Base-by-base conservation (phyloP, 2,797 vertebrate genomes). In the Acestrorhynchus altus region DNA sequence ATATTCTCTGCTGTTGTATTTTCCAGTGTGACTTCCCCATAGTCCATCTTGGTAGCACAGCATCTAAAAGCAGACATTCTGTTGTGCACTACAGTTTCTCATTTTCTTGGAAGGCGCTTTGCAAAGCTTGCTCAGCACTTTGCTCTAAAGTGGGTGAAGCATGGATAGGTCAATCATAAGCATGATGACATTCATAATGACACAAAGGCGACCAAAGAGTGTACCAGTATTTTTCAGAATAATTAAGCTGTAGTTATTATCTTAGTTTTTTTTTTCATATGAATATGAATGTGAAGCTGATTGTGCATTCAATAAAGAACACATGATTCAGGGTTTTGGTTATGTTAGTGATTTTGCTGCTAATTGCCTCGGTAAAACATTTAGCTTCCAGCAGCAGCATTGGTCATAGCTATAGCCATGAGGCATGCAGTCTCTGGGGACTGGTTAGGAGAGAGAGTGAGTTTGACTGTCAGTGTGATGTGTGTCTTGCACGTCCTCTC, bases 381-480 rank as follows among this genome's bases (percentile, higher is more conserved):
- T 70, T 70, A 70, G 64, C 66, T 49, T 26, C n/a, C 7, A 60
- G 40, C 44, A 67, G 60, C 46, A 51, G 26, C 57, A 68, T 40
- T n/a, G 46, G 51, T 44, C 71, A 5, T n/a, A 26, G 64, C 31
- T 6, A 35, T 6, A 35, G 31, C 31, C 31, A 6, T 35, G 35
- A 61, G 49, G 59, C 31, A 40, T 20, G 24, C 39, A 18, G 61
- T 46, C 74, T 73, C 74, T 44, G 15, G 56, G 63, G 75, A 35
- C 65, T 28, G 65, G 63, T 74, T 70, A 74, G 57, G 66, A 65
- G 56, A 47, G 47, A 61, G 63, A 49, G 66, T 40, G 35, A 71
- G 76, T 73, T 61, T 59, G 56, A 49, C 76, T 80, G 75, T 78
- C 71, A 75, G 44, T 75, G 60, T 74, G 81, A 69, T 66, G 64